phyloP scores from a whole-genome alignment of 2,113 vertebrate genomes.

The Cyprinodon variegatus region DNA sequence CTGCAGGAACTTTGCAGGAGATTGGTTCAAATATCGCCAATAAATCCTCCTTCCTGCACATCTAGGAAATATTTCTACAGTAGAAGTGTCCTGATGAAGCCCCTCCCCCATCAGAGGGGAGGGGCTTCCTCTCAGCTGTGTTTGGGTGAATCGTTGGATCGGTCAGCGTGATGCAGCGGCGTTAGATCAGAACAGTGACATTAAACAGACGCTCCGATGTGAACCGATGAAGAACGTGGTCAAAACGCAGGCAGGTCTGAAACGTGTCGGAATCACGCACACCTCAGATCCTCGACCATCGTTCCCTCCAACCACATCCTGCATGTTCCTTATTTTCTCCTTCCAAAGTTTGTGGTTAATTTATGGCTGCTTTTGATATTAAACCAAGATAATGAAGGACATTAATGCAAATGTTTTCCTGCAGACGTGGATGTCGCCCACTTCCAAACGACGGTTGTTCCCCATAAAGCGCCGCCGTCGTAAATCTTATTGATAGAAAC shows the following conservation, averaged over 20 bases:
- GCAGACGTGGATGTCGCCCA: conserved; percentile 46
- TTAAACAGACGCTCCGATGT: too few species aligned
- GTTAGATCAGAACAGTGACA: neutral
- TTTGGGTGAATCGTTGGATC: too few species aligned
- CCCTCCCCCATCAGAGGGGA: too few species aligned
- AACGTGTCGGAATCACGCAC: neutral
- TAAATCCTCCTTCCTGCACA: too few species aligned
- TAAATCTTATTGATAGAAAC: conserved; percentile 71
- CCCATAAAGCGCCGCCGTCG: conserved; percentile 41
- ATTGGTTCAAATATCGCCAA: too few species aligned
- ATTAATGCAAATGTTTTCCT: conserved; percentile 42
- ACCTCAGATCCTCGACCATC: neutral
- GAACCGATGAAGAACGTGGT: neutral
- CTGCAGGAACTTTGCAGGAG: too few species aligned
- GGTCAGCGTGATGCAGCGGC: too few species aligned
- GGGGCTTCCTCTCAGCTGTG: too few species aligned
- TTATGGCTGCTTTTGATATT: neutral
- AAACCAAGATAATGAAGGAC: neutral
- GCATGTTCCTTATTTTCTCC: neutral
- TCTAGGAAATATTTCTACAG: too few species aligned
- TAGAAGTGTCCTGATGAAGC: too few species aligned
- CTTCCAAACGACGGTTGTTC: conserved; percentile 50
- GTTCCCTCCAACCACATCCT: neutral
- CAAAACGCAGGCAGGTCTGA: too few species aligned
- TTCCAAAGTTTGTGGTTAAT: too few species aligned